Conservation (phyloP, 2,888 invertebrate species). For the Gerris lacustris region DNA sequence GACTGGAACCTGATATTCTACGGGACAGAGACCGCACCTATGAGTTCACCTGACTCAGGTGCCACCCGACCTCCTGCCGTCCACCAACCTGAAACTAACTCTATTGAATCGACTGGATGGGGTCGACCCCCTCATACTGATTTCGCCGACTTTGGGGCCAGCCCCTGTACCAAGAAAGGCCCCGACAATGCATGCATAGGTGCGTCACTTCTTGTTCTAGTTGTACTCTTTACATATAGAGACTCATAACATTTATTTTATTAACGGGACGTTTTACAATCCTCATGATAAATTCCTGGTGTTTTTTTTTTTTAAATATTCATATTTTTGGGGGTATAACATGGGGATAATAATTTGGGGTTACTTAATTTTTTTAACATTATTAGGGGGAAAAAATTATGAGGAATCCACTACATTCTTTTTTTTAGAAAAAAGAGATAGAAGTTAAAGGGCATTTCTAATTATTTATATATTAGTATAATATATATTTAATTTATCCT, state of each 20-base stretch:
- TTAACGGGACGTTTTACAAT: not conserved
- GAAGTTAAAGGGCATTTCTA: too few relatives aligned
- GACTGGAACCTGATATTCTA: conserved; percentile 75
- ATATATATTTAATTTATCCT: too few relatives aligned
- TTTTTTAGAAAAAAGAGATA: too few relatives aligned
- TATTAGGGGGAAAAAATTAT: too few relatives aligned
- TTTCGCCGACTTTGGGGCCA: conserved; percentile 8
- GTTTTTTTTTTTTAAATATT: too few relatives aligned
- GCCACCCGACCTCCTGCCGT: conserved; percentile 8
- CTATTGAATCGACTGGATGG: not conserved
- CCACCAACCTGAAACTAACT: not conserved
- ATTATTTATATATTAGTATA: too few relatives aligned
- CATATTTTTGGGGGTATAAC: too few relatives aligned
- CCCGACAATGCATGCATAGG: conserved; percentile 14
- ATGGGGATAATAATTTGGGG: too few relatives aligned
- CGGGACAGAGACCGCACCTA: conserved; percentile 52
- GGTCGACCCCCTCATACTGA: conserved; percentile 6
- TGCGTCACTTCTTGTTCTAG: conserved; percentile 8
- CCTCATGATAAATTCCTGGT: too few relatives aligned
- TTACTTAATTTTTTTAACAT: too few relatives aligned
- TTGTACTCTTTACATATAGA: conserved; percentile 5
- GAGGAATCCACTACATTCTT: too few relatives aligned
- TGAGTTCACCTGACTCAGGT: conserved; percentile 13
- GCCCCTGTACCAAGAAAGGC: not conserved
- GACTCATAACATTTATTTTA: not conserved